Base-by-base conservation (phyloP, 37 sponge, comb jelly and placozoan species). In the Spongilla lacustris region DNA sequence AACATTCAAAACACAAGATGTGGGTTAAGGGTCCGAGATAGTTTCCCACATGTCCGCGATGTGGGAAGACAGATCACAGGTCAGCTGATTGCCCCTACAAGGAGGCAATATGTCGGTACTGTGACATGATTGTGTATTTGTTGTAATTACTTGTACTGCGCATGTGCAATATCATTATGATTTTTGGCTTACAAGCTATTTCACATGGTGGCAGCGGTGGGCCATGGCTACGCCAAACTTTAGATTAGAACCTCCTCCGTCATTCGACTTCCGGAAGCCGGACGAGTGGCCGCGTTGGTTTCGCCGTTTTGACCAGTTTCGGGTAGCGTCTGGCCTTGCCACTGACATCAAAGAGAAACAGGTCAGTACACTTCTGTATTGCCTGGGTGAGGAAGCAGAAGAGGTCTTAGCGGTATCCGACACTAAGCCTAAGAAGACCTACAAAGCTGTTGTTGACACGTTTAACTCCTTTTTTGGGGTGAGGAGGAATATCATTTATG, bases 191-290 rank as follows among this genome's bases (percentile, higher is more conserved):
- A 17, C 58, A 58, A 58, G 21, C 58, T 58, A 58, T 58, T 17
- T 19, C 58, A 80, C 81, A 80, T 80, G 81, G 81, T 80, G 81
- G 81, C 81, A 80, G 81, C 81, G 69, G 32, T 21, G 25, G 76
- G 14, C 25, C 33, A 27, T 35, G 24, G 32, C 78, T 2, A 82
- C 71, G 82, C n/a, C 82, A 25, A 67, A 71, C 27, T 25, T 72
- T 34, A 48, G 33, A 22, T 10, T 82, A 28, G 29, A 66, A 70
- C 82, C 82, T 28, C 82, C 82, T 14, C 49, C 69, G 4, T 41
- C 6, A 35, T 71, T 82, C 27, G n/a, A 82, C 27, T 82, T 82
- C 30, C 3, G 50, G 35, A 82, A 31, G 29, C 82, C 82, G 27
- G 82, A 82, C 49, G 72, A 82, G n/a, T 81, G 81, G 70, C 19